phyloP scores from a whole-genome alignment of 1,140 invertebrate genomes.

The Propsilocerus akamusi region DNA sequence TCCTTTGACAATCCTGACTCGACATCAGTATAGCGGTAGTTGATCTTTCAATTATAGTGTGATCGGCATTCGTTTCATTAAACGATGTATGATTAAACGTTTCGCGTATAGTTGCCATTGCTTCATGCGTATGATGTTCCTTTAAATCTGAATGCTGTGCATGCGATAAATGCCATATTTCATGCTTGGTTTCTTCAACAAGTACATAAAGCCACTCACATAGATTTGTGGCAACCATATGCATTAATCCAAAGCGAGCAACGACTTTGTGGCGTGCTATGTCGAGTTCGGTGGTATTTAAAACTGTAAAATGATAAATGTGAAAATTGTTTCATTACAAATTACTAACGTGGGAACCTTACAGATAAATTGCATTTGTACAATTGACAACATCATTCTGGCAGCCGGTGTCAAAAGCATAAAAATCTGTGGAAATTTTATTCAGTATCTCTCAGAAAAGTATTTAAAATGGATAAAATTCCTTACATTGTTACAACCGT shows the following conservation, averaged over 20 bases:
- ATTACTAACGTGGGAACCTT: slow-evolving; percentile 47
- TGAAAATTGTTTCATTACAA: neutral
- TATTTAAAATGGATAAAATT: neutral
- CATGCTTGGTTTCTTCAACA: slow-evolving; percentile 60
- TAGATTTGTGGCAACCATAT: slow-evolving; percentile 77
- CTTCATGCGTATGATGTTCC: neutral
- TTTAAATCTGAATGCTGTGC: neutral
- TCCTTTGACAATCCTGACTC: slow-evolving; percentile 22
- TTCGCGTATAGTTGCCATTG: too few relatives aligned
- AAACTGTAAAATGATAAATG: slow-evolving; percentile 6
- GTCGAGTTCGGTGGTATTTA: slow-evolving; percentile 31
- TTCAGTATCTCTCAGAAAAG: neutral
- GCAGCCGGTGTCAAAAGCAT: slow-evolving; percentile 57
- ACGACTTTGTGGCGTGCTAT: slow-evolving; percentile 80
- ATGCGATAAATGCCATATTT: slow-evolving; percentile 36
- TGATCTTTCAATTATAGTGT: neutral
- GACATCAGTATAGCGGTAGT: neutral
- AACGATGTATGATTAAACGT: too few relatives aligned
- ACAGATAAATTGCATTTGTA: slow-evolving; percentile 87
- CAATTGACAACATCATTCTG: slow-evolving; percentile 76
- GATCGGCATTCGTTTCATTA: slow-evolving; percentile 8
- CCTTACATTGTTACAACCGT: slow-evolving; percentile 9
- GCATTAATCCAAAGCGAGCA: slow-evolving; percentile 81
- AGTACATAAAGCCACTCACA: slow-evolving; percentile 83
- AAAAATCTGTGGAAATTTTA: slow-evolving; percentile 31